Base-by-base conservation (phyloP, 2,888 invertebrate species). In the Lymantria monacha region DNA sequence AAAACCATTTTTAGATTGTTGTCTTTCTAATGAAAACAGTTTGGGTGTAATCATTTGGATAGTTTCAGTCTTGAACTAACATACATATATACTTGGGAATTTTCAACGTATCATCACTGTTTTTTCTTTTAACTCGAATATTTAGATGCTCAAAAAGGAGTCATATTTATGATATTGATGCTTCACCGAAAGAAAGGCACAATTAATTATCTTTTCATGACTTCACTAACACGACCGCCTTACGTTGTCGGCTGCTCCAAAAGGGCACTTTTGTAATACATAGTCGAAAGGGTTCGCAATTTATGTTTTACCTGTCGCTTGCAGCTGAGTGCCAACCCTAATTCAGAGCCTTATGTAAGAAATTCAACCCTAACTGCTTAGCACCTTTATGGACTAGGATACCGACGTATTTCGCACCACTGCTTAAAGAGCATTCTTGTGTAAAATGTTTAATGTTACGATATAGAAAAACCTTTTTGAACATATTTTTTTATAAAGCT, bases 291-390 rank as follows among this genome's bases (percentile, higher is more conserved):
- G 85, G 81, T 78, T 68, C 66, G 63, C 70, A 83, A 85, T 86
- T 83, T 86, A 88, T 83, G 78, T 81, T 77, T 71, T 75, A 83
- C 83, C 81, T 85, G 85, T 85, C 83, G 70, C 65, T 59, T 69
- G 63, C 87, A 87, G 76, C 79, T 82, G 80, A 64, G 74, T 52
- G 63, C 65, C 62, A 66, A 70, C 83, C 80, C 78, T 81, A 78
- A 81, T 81, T 82, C 76, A 78, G 76, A 76, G 66, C 74, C 77
- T 74, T 80, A 79, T 74, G 77, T 73, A 63, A 69, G 63, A 61
- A 55, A 48, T 51, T 52, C 57, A 52, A 69, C 72, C 75, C 74
- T 74, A 75, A 79, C 76, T 74, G 78, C 79, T 85, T 81, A 70
- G 70, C 82, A 81, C 81, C 80, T 82, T 75, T 79, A 74, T 77